Evolutionary conservation across 2,888 invertebrate species (phyloP), one percentile per base, ranked within the genome.

Genomic region (Falcaria lacertinaria): DNA sequence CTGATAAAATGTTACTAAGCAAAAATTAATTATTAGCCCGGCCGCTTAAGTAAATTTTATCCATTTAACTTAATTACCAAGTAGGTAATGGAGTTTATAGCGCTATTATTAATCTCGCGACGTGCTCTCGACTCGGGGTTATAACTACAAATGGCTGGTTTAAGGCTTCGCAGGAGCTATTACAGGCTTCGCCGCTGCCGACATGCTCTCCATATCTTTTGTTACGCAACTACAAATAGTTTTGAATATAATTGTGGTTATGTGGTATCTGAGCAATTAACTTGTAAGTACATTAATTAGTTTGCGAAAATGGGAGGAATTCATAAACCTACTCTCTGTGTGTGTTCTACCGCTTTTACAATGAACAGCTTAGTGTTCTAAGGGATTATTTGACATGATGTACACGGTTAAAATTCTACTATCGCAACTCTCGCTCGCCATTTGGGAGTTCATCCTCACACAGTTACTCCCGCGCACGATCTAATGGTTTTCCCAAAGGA

Each of bases 61-160:
- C 74, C 76, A 75, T 83, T 79, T 73, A 75, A 77, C 75, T 81
- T 82, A 80, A 82, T 83, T 81, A 82, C 72, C 52, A 68, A 72
- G 75, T 69, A 69, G 69, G 77, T 84, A 78, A 80, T 76, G 72
- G 73, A 77, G 69, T 80, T 80, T 78, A 77, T 80, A 60, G 69
- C 60, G 57, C 69, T 69, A 78, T 81, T 80, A 80, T 80, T 80
- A 80, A 83, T 79, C 75, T 74, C 56, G 63, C 55, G 64, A 70
- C 69, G 70, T 68, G 69, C 64, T 28, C 28, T 28, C 28, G 11
- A 28, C 28, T 22, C 22, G 22, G 54, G 55, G 62, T 64, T 70
- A 68, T 66, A 67, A 67, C 69, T 70, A 52, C 42, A 52, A 64
- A 65, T 62, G 51, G 52, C 53, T 51, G 45, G 52, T 57, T 48